Conservation (phyloP, 2,113 vertebrate species). For the Callocephalon fimbriatum region DNA sequence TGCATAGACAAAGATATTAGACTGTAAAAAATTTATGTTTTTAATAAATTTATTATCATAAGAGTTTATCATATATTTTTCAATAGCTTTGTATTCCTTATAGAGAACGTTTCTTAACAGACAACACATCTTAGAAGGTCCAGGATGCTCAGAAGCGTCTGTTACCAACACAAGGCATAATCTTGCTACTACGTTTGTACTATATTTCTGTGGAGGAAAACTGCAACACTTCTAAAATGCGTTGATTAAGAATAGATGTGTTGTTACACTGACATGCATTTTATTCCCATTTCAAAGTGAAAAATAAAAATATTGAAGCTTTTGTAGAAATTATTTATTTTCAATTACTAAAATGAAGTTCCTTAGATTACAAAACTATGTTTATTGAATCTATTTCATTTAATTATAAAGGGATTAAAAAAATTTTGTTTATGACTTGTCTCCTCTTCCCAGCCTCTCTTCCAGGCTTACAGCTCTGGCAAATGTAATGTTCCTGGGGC, state of each 20-base stretch:
- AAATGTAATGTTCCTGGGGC: neutral
- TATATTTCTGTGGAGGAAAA: neutral
- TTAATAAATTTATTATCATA: neutral
- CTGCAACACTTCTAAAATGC: neutral
- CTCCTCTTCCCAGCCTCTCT: neutral
- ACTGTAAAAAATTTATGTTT: neutral
- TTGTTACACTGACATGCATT: neutral
- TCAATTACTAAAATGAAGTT: fast-evolving
- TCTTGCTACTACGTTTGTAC: neutral
- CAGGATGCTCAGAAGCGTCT: neutral
- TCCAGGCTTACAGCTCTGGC: neutral
- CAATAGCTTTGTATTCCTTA: neutral
- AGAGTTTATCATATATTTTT: neutral
- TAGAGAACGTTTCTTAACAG: neutral
- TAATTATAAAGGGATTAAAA: neutral
- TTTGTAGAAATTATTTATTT: neutral
- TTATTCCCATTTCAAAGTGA: neutral
- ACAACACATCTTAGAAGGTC: fast-evolving
- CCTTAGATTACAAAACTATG: neutral
- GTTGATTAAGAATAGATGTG: neutral
- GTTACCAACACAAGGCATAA: fast-evolving
- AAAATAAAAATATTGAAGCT: neutral
- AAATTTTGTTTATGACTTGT: neutral
- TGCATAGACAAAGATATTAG: neutral
- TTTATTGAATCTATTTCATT: neutral